Evolutionary conservation across 2,888 invertebrate species (phyloP).

Genomic region (Drosophila formosana): DNA sequence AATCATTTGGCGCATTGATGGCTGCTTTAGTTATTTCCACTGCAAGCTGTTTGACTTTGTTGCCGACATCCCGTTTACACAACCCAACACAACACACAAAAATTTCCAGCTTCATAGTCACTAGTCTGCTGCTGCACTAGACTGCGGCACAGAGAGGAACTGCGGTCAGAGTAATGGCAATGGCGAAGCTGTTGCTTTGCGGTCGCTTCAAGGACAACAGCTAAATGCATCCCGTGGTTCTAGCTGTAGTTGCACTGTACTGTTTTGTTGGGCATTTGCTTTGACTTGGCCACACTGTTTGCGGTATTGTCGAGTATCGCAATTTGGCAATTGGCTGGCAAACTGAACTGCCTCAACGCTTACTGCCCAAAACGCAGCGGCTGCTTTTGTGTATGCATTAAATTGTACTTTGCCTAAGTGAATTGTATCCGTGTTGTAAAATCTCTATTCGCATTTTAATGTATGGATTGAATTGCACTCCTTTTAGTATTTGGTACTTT

Average conservation of each 20-base stretch:
- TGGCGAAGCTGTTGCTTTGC: constrained; percentile 26
- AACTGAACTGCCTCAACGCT: constrained; percentile 20
- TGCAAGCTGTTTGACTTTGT: constrained; percentile 55
- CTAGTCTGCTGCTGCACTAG: constrained; percentile 20
- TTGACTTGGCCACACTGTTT: constrained; percentile 4
- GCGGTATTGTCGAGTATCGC: constrained; percentile 2
- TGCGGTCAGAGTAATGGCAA: not conserved
- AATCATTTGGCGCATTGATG: constrained; percentile 63
- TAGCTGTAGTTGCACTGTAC: not conserved
- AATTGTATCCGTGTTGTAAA: not conserved
- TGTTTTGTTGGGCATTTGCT: constrained; percentile 1
- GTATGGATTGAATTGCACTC: too few relatives aligned
- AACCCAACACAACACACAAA: constrained; percentile 19
- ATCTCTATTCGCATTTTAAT: too few relatives aligned
- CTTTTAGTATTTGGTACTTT: too few relatives aligned
- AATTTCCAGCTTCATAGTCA: not conserved
- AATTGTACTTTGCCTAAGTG: too few relatives aligned
- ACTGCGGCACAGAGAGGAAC: constrained; percentile 34
- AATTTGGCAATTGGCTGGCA: constrained; percentile 10
- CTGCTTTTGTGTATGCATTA: not conserved
- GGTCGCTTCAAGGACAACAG: constrained; percentile 56
- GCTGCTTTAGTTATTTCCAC: constrained; percentile 59
- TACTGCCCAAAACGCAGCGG: not conserved
- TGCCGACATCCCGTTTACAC: constrained; percentile 1
- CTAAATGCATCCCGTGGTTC: constrained; percentile 24